A percentile compares a stretch with the other conserved stretches of the same genome.
Evolutionary conservation across 1,140 invertebrate species (phyloP).

Genomic region (Zaprionus gabonicus): DNA sequence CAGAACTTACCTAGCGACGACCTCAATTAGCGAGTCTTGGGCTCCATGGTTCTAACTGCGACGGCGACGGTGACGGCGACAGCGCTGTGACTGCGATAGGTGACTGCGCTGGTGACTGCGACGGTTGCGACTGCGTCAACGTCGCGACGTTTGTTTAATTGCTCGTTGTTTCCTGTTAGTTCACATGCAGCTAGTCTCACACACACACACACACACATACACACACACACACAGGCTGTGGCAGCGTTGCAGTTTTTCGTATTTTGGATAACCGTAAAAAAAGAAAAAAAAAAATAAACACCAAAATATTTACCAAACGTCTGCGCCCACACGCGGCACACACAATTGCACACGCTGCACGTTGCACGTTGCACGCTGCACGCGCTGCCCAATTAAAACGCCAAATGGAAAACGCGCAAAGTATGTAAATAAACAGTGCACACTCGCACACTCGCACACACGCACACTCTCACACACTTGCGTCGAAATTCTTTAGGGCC

Average conservation of each 20-base stretch:
- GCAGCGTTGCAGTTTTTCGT: constrained; percentile 36
- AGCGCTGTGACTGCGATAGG: constrained; percentile 9
- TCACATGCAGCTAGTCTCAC: constrained; percentile 65
- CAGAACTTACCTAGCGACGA: constrained; percentile 76
- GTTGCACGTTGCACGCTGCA: constrained; percentile 14
- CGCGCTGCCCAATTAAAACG: constrained; percentile 61
- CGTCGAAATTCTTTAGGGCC: constrained; percentile 58
- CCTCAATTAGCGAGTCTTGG: constrained; percentile 77
- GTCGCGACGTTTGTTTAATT: constrained; percentile 62
- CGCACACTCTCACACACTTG: constrained; percentile 13
- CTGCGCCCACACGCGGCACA: constrained; percentile 28
- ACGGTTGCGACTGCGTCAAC: constrained; percentile 12
- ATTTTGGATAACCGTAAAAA: constrained; percentile 43
- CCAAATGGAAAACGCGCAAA: constrained; percentile 56
- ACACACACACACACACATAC: constrained; percentile 38
- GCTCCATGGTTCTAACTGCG: constrained; percentile 72
- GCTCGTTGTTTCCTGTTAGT: constrained; percentile 73
- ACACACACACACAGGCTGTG: background rate
- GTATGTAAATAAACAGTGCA: constrained; percentile 71
- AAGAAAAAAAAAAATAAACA: constrained; percentile 27
- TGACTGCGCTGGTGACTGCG: background rate
- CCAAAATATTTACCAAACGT: constrained; percentile 47
- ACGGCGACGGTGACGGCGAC: constrained; percentile 17
- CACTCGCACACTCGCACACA: constrained; percentile 4
- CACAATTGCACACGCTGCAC: constrained; percentile 35